Base-by-base conservation (phyloP, 2,113 vertebrate species). In the Seriola aureovittata region DNA sequence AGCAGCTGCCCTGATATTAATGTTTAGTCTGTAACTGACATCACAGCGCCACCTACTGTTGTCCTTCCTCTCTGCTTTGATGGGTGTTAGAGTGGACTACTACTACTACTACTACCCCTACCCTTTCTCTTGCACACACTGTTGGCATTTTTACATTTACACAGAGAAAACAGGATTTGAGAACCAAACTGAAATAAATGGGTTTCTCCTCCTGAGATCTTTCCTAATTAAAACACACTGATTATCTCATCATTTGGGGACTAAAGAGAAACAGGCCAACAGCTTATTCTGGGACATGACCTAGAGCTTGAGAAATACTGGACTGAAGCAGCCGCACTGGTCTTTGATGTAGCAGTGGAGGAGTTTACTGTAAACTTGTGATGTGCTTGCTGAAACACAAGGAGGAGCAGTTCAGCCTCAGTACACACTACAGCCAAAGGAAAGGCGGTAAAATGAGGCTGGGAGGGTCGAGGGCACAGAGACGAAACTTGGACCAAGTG, bases 401-500 rank as follows among this genome's bases (percentile, higher is more conserved):
- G 89, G 86, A 66, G 90, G 92, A 63, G 90, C 85, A 86, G 83
- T 90, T 92, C 38, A 84, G 77, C 91, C 58, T 71, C 14, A 36
- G 40, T 13, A 11, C 14, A 40, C 10, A 17, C n/a, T 1, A n/a
- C 25, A 74, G 38, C 72, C 25, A 6, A 34, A 32, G 16, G 13
- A 38, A 14, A n/a, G 5, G 52, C 14, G 40, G 71, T 8, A n/a
- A 25, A 64, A 32, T 6, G 50, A 81, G 59, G 10, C 19, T 57
- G 70, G 55, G 71, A 58, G 72, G 54, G 74, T n/a, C 16, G 64
- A 78, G 13, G 34, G 63, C 44, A 38, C 0, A 2, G 67, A 89
- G 71, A 87, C 63, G 76, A 83, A 89, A 93, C 75, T 91, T 90
- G 80, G 88, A 82, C 69, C 75, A 60, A 86, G 85, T 81, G 78